A percentile compares a stretch with the other conserved stretches of the same genome.
These are phyloP conservation scores for Megaceryle alcyon DNA, from an alignment of 2,797 vertebrate species.

Conservation along the genomic window DNA sequence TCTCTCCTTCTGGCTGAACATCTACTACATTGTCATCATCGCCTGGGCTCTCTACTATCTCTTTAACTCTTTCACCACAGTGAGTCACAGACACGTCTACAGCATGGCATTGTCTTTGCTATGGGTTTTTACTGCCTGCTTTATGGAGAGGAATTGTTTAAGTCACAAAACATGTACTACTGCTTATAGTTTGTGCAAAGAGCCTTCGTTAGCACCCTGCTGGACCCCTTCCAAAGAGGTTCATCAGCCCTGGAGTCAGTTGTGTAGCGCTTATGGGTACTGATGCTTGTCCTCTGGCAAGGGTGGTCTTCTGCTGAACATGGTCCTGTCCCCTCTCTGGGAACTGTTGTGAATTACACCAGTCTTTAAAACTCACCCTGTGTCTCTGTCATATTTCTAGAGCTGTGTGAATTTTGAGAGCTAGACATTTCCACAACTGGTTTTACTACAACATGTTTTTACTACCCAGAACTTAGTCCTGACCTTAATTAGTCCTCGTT, in stretches of 20 bases:
- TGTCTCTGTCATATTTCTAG: neutral
- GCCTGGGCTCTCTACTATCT: conserved; percentile 94
- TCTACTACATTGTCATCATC: conserved; percentile 94
- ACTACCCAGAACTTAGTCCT: neutral
- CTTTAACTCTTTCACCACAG: conserved; percentile 89
- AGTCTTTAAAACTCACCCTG: neutral
- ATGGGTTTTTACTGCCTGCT: neutral
- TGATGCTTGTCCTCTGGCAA: neutral
- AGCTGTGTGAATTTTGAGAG: neutral
- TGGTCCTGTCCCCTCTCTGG: neutral
- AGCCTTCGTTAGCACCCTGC: neutral
- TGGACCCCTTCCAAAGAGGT: neutral
- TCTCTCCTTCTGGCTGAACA: conserved; percentile 93
- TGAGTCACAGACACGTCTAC: conserved; percentile 45
- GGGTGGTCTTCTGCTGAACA: neutral
- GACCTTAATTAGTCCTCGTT: neutral
- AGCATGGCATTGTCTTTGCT: neutral
- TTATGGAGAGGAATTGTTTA: neutral
- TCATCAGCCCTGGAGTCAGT: neutral
- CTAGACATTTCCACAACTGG: neutral
- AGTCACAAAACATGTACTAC: neutral
- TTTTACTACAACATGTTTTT: neutral
- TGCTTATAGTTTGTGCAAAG: neutral
- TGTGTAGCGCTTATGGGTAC: neutral
- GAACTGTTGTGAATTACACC: neutral